Percentiles rank a stretch among this genome's conserved stretches.
These are phyloP conservation scores for Seladonia tumulorum DNA, from an alignment of 2,888 invertebrate genomes.

Conservation along the genomic window DNA sequence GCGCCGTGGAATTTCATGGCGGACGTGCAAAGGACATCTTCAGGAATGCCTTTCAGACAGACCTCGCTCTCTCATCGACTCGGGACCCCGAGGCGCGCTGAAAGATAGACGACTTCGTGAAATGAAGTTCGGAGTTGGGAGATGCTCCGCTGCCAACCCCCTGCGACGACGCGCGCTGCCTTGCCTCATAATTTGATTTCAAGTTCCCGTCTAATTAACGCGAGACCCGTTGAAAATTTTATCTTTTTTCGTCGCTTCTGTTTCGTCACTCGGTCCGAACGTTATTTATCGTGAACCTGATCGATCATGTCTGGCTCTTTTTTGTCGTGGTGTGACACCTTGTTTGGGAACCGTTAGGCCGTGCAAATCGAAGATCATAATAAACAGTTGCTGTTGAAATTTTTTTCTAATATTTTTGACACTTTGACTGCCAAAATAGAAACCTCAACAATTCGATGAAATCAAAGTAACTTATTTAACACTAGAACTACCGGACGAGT, in stretches of 20 bases:
- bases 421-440: too few species aligned
- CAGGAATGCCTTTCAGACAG: conserved; percentile 41
- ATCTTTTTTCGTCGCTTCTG: neutral
- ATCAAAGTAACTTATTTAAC: too few species aligned
- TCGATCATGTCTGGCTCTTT: neutral
- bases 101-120: conserved; percentile 27
- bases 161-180: neutral
- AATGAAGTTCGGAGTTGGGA: conserved; percentile 13
- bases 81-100: conserved; percentile 15
- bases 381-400: too few species aligned
- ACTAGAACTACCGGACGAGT: too few species aligned
- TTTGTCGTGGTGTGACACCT: neutral
- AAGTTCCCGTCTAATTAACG: neutral
- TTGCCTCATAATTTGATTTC: conserved; percentile 9
- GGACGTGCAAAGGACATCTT: conserved; percentile 39
- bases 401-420: too few species aligned
- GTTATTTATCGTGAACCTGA: neutral
- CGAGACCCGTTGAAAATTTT: neutral
- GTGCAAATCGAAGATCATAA: neutral
- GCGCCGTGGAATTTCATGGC: conserved; percentile 49
- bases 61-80: conserved; percentile 28
- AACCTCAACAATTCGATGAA: too few species aligned
- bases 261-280: neutral
- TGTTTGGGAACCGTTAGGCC: neutral
- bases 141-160: conserved; percentile 1